Conservation (phyloP, 2,797 vertebrate species). For the Monodelphis domestica region DNA sequence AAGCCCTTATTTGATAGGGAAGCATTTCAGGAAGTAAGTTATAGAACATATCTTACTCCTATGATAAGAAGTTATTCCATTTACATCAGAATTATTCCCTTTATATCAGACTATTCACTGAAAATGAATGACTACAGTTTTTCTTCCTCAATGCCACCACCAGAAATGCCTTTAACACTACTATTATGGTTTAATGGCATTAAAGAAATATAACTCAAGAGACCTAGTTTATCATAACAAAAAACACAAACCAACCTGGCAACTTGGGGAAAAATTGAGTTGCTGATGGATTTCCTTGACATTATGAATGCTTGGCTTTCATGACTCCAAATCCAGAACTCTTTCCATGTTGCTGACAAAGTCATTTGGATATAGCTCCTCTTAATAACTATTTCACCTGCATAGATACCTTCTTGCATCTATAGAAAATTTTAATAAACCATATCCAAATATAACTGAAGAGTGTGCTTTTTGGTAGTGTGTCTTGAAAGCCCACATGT, state of each 20-base stretch:
- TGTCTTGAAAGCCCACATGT: not conserved
- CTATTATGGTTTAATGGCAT: slow-evolving; percentile 60
- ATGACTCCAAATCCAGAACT: not conserved
- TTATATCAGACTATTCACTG: slow-evolving; percentile 45
- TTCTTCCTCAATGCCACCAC: slow-evolving; percentile 44
- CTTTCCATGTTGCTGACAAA: not conserved
- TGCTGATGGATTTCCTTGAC: slow-evolving; percentile 75
- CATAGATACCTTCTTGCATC: not conserved
- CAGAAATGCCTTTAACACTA: slow-evolving; percentile 68
- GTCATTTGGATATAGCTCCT: not conserved
- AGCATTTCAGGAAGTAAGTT: slow-evolving; percentile 45
- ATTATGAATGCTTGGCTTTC: slow-evolving; percentile 43
- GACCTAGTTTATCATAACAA: slow-evolving; percentile 72
- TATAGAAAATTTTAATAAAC: not conserved
- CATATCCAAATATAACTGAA: not conserved
- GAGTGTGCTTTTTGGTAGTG: not conserved
- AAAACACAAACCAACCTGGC: slow-evolving; percentile 56
- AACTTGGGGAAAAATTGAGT: slow-evolving; percentile 65
- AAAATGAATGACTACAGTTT: slow-evolving; percentile 6
- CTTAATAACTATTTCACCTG: slow-evolving; percentile 24
- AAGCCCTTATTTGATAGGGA: slow-evolving; percentile 67
- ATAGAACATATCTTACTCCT: slow-evolving; percentile 14
- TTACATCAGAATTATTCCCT: slow-evolving; percentile 53
- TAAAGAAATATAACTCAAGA: slow-evolving; percentile 43
- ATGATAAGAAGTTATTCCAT: slow-evolving; percentile 4